Base-by-base conservation (phyloP, 1,140 invertebrate species). In the Lepidurus arcticus region DNA sequence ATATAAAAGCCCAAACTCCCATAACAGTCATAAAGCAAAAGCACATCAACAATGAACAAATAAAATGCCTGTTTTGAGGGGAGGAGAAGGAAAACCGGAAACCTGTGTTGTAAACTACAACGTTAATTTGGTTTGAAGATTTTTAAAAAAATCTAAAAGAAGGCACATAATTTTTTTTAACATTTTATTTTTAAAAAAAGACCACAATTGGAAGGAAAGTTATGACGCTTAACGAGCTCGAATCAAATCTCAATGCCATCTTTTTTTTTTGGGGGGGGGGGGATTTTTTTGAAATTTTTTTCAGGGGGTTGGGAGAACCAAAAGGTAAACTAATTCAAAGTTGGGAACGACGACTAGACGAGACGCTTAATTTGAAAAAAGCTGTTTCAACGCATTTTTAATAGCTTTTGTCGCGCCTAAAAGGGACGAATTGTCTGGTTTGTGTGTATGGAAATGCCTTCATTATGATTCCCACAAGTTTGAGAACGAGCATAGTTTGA, bases 331-430 rank as follows among this genome's bases (percentile, higher is more conserved):
- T 34, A 34, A 34, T 34, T 34, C 34, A 34, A 34, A 34, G 34
- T 34, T 34, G 34, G 34, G 34, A 34, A 34, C 34, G 34, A 34
- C 34, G 34, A 34, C 34, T 3, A 34, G 34, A 34, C 34, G 34
- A 34, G 34, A 34, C 34, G 9, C 53, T 65, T 65, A 65, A 65
- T 65, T 65, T 65, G 9, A 65, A 21, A 4, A 34, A 21, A n/a
- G 53, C 13, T 65, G 53, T 65, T 21, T 65, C 21, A 65, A 65
- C 13, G n/a, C n/a, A 16, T 21, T 65, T 65, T 65, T 65, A 65
- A 65, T 65, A 21, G 21, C 53, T 16, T 65, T 65, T 65, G 53
- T 65, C 53, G 53, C 53, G 53, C 53, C 53, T 65, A 65, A 65
- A 65, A 65, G 21, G 13, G 53, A n/a, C 16, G 6, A 16, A 65